A percentile compares a stretch with the other conserved stretches of the same genome.
These are phyloP conservation scores for Drosophila murphyi DNA, from an alignment of 1,140 invertebrate genomes.

Conservation along the genomic window DNA sequence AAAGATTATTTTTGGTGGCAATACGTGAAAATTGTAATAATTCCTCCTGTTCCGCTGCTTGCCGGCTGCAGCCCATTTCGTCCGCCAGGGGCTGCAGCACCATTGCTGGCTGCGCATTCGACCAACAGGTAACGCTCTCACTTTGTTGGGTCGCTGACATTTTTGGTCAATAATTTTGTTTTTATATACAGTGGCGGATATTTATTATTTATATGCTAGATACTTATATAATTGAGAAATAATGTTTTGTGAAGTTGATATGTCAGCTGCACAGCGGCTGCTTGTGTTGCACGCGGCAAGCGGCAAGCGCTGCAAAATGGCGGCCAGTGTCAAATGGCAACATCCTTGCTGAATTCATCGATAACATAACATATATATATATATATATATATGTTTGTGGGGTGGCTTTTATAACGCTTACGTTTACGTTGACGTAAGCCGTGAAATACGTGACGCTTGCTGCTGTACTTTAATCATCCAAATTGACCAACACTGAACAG, in stretches of 20 bases:
- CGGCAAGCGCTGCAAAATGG: not conserved
- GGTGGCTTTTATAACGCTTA: constrained; percentile 30
- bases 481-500: constrained; percentile 24
- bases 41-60: not conserved
- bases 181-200: no score
- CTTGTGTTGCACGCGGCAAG: not conserved
- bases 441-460: not conserved
- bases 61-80: not conserved
- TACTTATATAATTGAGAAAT: no score
- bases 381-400: not conserved
- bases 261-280: constrained; percentile 53
- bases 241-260: not conserved
- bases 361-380: not conserved
- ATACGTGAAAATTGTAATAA: constrained; percentile 45
- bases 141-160: constrained; percentile 38
- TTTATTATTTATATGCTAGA: no score
- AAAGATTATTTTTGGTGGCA: constrained; percentile 65
- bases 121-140: not conserved
- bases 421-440: constrained; percentile 28
- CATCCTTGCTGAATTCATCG: not conserved
- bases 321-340: no score
- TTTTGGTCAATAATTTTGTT: not conserved
- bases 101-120: constrained; percentile 2
- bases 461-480: constrained; percentile 57
- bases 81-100: constrained; percentile 45